Evolutionary conservation across 1,140 invertebrate species (phyloP), one percentile per base, ranked within the genome.

Genomic region (Orius insidiosus): DNA sequence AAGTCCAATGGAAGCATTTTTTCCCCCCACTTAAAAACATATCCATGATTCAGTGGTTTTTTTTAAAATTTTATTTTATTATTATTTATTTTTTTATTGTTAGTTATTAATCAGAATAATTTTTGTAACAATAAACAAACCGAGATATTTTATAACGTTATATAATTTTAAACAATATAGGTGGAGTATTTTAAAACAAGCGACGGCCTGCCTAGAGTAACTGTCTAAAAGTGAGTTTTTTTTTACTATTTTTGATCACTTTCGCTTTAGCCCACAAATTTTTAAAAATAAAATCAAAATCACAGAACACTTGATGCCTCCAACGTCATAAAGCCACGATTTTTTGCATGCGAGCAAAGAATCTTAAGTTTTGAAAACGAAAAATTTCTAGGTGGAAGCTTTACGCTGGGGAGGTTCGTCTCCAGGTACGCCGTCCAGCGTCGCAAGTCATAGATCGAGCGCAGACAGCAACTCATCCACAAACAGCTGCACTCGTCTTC

Each of bases 401-500:
- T 31, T 11, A 41, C 46, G 44, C 10, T 48, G 42, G 19, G 46
- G 37, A 38, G 46, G 52, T 10, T 59, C 54, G 5, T 40, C 66
- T 30, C 15, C 65, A 54, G 75, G 75, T 39, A 79, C 75, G 11
- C 76, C 78, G 2, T 59, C 77, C 31, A 74, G 71, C 40, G 65
- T 68, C 48, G 68, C 73, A 2, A 78, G 74, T 52, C 74, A 75
- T 49, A 68, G 76, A 43, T 78, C 76, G 51, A 80, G 76, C 43
- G 74, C 72, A 41, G 78, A 81, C 54, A 80, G 76, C 57, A 80
- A 78, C 60, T 78, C 75, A 52, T 80, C 76, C 9, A 72, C 73
- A 2, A 40, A 40, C 38, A 40, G 38, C 38, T 40, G 38, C 38
- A 15, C 38, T 10, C n/a, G 38, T 15, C 38, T 40, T 18, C 38